phyloP scores from a whole-genome alignment of 2,888 invertebrate species.

The Coleophora deauratella region DNA sequence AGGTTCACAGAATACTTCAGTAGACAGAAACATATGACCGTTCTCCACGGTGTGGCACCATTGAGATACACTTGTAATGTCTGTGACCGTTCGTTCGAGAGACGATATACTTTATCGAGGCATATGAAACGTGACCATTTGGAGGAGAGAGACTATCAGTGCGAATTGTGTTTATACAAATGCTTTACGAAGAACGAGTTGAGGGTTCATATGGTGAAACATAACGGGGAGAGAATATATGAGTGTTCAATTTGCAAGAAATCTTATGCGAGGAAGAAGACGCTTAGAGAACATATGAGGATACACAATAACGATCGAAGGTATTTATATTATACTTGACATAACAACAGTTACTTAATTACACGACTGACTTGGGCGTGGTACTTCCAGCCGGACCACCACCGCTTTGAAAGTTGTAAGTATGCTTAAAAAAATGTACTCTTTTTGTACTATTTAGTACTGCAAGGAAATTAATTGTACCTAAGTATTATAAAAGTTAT shows the following conservation, averaged over 20 bases:
- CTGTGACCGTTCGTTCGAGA: slow-evolving; percentile 35
- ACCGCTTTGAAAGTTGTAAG: no score
- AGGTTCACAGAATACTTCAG: slow-evolving; percentile 45
- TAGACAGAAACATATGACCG: slow-evolving; percentile 47
- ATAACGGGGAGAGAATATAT: slow-evolving; percentile 29
- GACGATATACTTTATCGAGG: slow-evolving; percentile 4
- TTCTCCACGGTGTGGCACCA: slow-evolving; percentile 38
- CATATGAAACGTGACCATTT: slow-evolving; percentile 46
- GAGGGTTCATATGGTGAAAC: slow-evolving; percentile 32
- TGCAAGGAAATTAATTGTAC: no score
- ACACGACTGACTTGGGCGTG: no score
- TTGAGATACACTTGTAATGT: slow-evolving; percentile 48
- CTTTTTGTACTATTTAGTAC: no score
- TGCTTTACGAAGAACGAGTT: slow-evolving; percentile 36
- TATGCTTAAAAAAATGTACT: no score
- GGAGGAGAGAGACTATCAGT: slow-evolving; percentile 40
- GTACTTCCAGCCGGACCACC: no score
- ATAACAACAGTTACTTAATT: no score
- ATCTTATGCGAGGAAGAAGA: slow-evolving; percentile 29
- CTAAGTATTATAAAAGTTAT: no score
- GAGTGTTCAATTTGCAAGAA: slow-evolving; percentile 36
- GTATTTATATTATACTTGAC: slow-evolving; percentile 7
- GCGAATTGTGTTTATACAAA: slow-evolving; percentile 36
- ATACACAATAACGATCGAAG: slow-evolving; percentile 31
- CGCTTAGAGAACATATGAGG: slow-evolving; percentile 33